Evolutionary conservation across 1,140 invertebrate genomes (phyloP).

Genomic region (Drosophila fuyamai): DNA sequence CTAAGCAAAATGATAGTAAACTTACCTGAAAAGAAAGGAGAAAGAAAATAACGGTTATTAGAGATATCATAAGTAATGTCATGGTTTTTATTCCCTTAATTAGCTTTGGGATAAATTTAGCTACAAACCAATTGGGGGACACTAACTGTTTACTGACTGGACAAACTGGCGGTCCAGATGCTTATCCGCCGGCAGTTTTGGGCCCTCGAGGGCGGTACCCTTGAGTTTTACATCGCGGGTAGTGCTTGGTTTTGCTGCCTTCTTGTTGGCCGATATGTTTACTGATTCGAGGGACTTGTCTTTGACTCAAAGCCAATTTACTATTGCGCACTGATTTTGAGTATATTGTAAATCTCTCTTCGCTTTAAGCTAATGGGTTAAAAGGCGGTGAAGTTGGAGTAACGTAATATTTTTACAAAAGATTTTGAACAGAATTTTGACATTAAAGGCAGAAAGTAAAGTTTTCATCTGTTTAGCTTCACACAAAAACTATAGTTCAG

Average conservation of each 20-base stretch:
- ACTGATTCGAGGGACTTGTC: slow-evolving; percentile 1
- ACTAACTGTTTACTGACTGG: slow-evolving; percentile 54
- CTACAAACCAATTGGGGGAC: background rate
- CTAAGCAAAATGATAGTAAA: slow-evolving; percentile 25
- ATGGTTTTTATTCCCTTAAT: background rate
- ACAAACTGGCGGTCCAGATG: slow-evolving; percentile 20
- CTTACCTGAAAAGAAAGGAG: slow-evolving; percentile 66
- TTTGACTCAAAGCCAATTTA: background rate
- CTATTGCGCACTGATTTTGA: background rate
- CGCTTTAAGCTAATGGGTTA: background rate
- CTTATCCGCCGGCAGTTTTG: background rate
- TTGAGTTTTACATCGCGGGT: slow-evolving; percentile 23
- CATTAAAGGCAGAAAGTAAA: slow-evolving; percentile 5
- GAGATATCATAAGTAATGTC: background rate
- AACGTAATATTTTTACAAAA: slow-evolving; percentile 22
- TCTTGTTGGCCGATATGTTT: slow-evolving; percentile 12
- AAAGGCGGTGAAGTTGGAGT: background rate
- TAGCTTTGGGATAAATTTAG: background rate
- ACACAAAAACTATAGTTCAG: no score
- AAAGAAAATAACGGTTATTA: slow-evolving; percentile 5
- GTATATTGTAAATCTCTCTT: background rate
- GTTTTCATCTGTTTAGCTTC: background rate
- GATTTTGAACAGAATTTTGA: slow-evolving; percentile 38
- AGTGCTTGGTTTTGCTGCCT: slow-evolving; percentile 19
- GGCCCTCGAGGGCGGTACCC: background rate